A percentile compares a stretch with the other conserved stretches of the same genome.
These are phyloP conservation scores for Prosapia bicincta DNA, from an alignment of 2,888 invertebrate species.

Conservation along the genomic window DNA sequence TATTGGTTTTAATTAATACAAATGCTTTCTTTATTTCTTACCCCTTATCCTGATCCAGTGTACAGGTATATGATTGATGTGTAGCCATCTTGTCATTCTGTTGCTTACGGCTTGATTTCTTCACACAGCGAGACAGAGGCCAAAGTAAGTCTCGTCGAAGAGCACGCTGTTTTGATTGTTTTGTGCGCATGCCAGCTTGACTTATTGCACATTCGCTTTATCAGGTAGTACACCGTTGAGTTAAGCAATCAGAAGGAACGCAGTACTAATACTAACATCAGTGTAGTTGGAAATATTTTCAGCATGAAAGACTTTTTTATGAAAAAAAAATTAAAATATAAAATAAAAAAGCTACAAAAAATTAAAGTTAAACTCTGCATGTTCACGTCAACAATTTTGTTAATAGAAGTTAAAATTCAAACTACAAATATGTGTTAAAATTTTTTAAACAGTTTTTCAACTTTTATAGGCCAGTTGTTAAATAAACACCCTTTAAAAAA, in stretches of 20 bases:
- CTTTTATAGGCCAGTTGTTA: no score
- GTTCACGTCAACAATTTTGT: no score
- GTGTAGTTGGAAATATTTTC: neutral
- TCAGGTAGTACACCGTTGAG: neutral
- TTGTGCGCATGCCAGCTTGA: constrained; percentile 22
- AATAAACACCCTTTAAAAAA: no score
- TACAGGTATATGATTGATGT: constrained; percentile 34
- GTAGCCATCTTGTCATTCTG: constrained; percentile 33
- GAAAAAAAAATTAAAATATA: no score
- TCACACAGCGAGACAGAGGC: constrained; percentile 28
- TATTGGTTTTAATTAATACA: constrained; percentile 38
- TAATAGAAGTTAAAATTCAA: no score
- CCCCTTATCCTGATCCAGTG: constrained; percentile 35
- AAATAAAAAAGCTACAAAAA: neutral
- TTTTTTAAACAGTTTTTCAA: no score
- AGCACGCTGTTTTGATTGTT: constrained; percentile 31
- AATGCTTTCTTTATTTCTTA: constrained; percentile 39
- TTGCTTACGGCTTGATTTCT: constrained; percentile 32
- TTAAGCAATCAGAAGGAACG: constrained; percentile 10
- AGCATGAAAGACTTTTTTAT: neutral
- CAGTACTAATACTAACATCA: constrained; percentile 25
- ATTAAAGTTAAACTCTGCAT: neutral
- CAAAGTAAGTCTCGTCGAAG: constrained; percentile 31
- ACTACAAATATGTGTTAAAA: no score
- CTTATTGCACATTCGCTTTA: constrained; percentile 22